Conservation (phyloP, 2,113 vertebrate genomes). For the Laticauda laticaudata region DNA sequence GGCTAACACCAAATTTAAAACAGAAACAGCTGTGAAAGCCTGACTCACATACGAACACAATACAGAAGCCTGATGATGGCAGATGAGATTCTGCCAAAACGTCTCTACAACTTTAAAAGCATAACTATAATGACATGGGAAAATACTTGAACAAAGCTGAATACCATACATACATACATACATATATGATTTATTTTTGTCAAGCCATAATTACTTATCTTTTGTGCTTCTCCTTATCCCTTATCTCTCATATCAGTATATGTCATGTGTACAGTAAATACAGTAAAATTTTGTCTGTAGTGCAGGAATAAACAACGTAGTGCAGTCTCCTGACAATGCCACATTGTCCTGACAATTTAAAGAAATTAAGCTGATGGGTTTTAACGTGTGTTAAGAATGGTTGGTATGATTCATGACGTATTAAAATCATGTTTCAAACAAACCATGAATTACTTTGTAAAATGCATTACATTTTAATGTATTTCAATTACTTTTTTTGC, state of each 20-base stretch:
- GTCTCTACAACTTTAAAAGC: too few relatives aligned
- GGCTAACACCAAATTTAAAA: too few relatives aligned
- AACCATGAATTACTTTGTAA: constrained; percentile 24
- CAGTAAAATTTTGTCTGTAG: neutral
- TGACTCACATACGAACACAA: too few relatives aligned
- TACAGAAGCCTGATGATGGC: too few relatives aligned
- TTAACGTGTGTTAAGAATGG: neutral
- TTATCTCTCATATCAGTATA: neutral
- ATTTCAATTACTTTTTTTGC: constrained; percentile 26
- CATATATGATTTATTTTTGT: neutral
- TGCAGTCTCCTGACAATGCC: neutral
- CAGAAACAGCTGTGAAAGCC: too few relatives aligned
- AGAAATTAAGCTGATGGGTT: constrained; percentile 22
- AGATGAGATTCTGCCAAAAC: too few relatives aligned
- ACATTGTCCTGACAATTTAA: neutral
- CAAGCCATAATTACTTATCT: neutral
- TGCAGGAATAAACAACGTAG: neutral
- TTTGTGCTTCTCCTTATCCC: neutral
- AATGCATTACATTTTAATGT: constrained; percentile 32
- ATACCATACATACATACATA: too few relatives aligned
- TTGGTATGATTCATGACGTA: constrained; percentile 21
- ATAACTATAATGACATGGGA: too few relatives aligned
- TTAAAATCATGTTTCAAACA: constrained; percentile 1
- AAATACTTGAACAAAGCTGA: too few relatives aligned
- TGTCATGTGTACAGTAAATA: neutral